phyloP scores from a whole-genome alignment of 2,797 vertebrate genomes.

The Tangara arthus region DNA sequence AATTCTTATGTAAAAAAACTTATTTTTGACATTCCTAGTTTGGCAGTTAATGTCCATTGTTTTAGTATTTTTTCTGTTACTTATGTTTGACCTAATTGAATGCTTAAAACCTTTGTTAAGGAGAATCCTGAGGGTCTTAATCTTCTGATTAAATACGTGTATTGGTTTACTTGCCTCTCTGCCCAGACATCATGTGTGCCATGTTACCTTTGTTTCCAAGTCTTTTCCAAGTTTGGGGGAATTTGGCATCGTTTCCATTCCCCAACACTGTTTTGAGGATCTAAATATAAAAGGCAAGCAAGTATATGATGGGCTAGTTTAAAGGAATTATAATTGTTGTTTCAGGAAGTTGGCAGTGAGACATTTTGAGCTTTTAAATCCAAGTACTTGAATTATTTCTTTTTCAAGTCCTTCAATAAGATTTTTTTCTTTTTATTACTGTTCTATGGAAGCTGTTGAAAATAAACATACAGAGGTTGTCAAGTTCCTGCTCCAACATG shows the following conservation, averaged over 20 bases:
- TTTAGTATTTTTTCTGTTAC: accelerated
- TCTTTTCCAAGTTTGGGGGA: background rate
- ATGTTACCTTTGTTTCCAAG: background rate
- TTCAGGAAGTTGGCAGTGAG: background rate
- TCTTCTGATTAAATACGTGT: background rate
- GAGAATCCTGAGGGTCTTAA: background rate
- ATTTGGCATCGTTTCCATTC: background rate
- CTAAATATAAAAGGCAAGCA: background rate
- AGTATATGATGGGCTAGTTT: background rate
- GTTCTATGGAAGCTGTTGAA: conserved; percentile 81
- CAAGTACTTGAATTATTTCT: background rate
- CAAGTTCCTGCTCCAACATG: conserved; percentile 77
- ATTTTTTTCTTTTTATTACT: background rate
- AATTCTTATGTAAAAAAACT: background rate
- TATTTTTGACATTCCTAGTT: background rate
- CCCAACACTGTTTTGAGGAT: background rate
- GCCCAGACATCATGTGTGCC: background rate
- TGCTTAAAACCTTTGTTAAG: background rate
- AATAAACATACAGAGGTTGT: conserved; percentile 75
- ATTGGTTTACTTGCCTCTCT: background rate
- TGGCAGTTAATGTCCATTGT: background rate
- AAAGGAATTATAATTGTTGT: background rate
- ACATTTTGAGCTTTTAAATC: background rate
- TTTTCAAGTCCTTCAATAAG: background rate
- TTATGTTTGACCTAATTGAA: background rate